Evolutionary conservation across 2,113 vertebrate genomes (phyloP).

Genomic region (Orthonyx spaldingii): DNA sequence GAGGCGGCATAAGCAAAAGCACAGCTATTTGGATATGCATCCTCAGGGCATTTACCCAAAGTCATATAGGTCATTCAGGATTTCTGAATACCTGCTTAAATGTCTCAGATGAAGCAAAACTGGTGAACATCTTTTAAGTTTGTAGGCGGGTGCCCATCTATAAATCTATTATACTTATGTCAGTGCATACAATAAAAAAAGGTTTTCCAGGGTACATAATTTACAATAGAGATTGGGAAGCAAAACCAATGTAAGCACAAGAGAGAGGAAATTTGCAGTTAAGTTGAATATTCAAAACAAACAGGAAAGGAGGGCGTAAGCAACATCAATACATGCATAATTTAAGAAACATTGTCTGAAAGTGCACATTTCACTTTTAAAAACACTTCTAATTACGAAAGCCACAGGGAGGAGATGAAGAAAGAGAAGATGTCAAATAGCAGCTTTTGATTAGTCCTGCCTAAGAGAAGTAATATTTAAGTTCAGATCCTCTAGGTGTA

Average conservation of each 20-base stretch:
- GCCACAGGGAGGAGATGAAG: not conserved
- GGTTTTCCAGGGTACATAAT: not conserved
- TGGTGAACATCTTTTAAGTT: not conserved
- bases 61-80: not conserved
- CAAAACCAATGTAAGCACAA: not conserved
- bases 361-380: not conserved
- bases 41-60: not conserved
- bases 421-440: not conserved
- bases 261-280: not conserved
- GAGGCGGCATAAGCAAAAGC: not conserved
- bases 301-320: not conserved
- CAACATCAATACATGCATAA: not conserved
- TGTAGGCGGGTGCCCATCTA: not conserved
- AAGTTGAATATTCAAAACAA: not conserved
- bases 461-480: not conserved
- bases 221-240: not conserved
- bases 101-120: not conserved
- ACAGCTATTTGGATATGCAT: not conserved
- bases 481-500: not conserved
- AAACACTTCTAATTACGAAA: not conserved
- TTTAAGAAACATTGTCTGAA: not conserved
- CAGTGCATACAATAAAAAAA: not conserved
- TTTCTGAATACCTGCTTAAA: not conserved
- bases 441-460: not conserved
- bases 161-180: not conserved